A percentile compares a stretch with the other conserved stretches of the same genome.
These are phyloP conservation scores for Saccopteryx bilineata DNA, from an alignment of 2,113 vertebrate genomes.

Conservation along the genomic window DNA sequence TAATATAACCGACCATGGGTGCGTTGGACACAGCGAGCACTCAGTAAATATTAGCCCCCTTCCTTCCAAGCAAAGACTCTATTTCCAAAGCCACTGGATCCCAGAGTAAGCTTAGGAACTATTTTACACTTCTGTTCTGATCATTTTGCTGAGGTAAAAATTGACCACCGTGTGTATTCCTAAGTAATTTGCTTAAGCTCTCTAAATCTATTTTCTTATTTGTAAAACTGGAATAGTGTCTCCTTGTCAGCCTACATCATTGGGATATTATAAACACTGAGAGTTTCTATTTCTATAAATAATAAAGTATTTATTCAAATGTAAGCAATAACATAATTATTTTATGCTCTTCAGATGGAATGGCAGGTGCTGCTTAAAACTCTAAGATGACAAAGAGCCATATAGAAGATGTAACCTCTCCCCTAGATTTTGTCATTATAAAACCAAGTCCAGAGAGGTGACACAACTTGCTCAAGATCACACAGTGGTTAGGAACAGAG, in stretches of 20 bases:
- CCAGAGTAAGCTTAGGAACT: background rate
- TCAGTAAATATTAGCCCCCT: background rate
- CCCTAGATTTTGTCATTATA: background rate
- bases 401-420: background rate
- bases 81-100: slow-evolving; percentile 1
- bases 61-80: background rate
- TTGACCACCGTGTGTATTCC: background rate
- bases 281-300: slow-evolving; percentile 17
- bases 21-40: background rate
- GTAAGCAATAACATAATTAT: background rate
- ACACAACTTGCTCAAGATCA: background rate
- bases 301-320: background rate
- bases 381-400: background rate
- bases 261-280: background rate
- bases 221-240: background rate
- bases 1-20: background rate
- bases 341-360: background rate
- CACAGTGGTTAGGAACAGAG: background rate
- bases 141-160: background rate
- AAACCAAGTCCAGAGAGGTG: background rate
- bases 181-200: background rate
- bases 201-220: background rate
- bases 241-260: background rate
- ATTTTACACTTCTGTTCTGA: background rate
- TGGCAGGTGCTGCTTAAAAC: background rate